phyloP scores from a whole-genome alignment of 2,113 vertebrate genomes.

The Eclectus roratus region DNA sequence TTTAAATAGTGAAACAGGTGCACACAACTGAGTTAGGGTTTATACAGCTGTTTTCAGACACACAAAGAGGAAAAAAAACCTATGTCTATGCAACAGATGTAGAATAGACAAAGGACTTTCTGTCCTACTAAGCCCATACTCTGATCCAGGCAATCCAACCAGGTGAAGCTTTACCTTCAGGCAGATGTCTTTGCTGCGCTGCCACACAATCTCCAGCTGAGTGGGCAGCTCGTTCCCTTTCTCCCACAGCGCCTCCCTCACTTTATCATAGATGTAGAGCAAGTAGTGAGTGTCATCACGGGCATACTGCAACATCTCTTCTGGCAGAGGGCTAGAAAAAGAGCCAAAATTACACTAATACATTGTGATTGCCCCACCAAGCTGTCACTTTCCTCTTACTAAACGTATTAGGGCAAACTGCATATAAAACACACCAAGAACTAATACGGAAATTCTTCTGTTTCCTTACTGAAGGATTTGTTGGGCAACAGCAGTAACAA shows the following conservation, averaged over 20 bases:
- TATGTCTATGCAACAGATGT: rapidly evolving
- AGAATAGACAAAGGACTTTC: not conserved
- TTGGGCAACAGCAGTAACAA: not conserved
- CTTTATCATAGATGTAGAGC: constrained; percentile 90
- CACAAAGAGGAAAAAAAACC: not conserved
- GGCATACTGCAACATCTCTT: constrained; percentile 93
- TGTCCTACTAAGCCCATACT: not conserved
- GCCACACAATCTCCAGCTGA: constrained; percentile 88
- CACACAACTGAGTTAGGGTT: not conserved
- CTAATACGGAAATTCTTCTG: not conserved
- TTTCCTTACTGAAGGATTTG: not conserved
- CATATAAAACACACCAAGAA: not conserved
- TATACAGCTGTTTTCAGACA: not conserved
- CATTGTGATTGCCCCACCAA: not conserved
- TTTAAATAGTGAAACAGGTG: not conserved
- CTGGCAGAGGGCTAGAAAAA: constrained; percentile 84
- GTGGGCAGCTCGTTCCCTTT: constrained; percentile 75
- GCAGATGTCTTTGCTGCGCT: constrained; percentile 88
- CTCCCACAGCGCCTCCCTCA: constrained; percentile 83
- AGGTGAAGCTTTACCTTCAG: constrained; percentile 80
- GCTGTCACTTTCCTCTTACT: not conserved
- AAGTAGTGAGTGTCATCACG: constrained; percentile 93
- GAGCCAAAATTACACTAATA: not conserved
- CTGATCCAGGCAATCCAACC: not conserved
- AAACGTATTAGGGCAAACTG: not conserved